Evolutionary conservation across 2,888 invertebrate species (phyloP).

Genomic region (Chymomyza procnemis): DNA sequence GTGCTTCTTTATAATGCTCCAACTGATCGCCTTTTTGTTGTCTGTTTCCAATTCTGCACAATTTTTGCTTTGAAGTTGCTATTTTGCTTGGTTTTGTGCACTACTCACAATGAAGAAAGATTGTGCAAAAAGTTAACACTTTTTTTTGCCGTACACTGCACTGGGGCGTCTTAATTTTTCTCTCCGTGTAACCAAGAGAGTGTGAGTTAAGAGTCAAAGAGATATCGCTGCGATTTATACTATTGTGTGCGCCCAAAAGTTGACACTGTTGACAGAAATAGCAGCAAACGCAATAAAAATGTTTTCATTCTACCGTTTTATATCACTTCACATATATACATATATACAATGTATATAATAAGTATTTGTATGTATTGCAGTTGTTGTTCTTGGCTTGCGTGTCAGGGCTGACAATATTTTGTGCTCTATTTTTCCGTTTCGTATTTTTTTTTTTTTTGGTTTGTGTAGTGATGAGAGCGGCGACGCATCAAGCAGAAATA

Average conservation of each 20-base stretch:
- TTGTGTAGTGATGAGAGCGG: not conserved
- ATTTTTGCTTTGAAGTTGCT: too few species aligned
- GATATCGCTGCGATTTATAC: conserved; percentile 27
- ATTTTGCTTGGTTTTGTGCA: too few species aligned
- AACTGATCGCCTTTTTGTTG: too few species aligned
- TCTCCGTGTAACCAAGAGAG: too few species aligned
- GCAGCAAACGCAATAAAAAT: conserved; percentile 3
- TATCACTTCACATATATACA: not conserved
- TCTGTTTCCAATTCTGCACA: too few species aligned
- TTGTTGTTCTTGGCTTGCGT: conserved; percentile 32
- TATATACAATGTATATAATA: not conserved
- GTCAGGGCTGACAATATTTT: conserved; percentile 36
- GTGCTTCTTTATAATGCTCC: too few species aligned
- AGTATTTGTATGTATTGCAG: conserved; percentile 3
- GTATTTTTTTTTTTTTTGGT: not conserved
- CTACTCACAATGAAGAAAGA: too few species aligned
- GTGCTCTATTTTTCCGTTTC: not conserved
- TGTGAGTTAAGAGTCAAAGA: not conserved
- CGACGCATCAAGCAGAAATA: conserved; percentile 41
- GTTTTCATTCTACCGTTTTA: not conserved
- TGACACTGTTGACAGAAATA: conserved; percentile 2
- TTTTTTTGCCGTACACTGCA: too few species aligned
- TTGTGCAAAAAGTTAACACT: too few species aligned
- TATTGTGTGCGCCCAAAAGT: not conserved
- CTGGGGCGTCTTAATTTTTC: too few species aligned